Evolutionary conservation across 2,888 invertebrate species (phyloP).

Genomic region (Athripsodes cinereus): DNA sequence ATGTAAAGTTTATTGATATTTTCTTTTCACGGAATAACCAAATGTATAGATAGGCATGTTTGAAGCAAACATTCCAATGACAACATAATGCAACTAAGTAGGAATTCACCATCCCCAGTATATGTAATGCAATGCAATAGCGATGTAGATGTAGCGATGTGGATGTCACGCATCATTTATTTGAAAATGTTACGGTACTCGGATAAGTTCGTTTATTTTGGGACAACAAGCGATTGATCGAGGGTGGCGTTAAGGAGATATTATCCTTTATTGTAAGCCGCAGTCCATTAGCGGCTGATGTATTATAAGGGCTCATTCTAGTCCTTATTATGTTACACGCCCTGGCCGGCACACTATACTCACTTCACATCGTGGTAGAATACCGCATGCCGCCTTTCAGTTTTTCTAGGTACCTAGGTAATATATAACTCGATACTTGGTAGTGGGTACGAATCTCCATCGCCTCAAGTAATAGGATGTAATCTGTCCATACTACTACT

Average conservation of each 20-base stretch:
- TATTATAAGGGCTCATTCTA: neutral
- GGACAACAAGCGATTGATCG: neutral
- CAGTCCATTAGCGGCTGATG: neutral
- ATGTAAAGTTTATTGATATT: no score
- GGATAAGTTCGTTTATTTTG: neutral
- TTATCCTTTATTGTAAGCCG: neutral
- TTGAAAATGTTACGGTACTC: neutral
- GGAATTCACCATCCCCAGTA: no score
- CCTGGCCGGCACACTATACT: constrained; percentile 2
- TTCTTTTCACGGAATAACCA: no score
- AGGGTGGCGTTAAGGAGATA: neutral
- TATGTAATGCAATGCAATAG: no score
- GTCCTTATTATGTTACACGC: constrained; percentile 5
- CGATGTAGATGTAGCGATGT: no score
- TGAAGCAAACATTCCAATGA: no score
- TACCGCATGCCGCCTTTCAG: constrained; percentile 2
- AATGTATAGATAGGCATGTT: no score
- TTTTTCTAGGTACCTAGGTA: neutral
- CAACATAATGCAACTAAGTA: no score
- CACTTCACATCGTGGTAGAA: neutral
- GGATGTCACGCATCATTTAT: neutral
- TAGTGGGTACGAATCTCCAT: no score
- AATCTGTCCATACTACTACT: no score
- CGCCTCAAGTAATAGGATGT: no score
- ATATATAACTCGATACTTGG: neutral